A percentile compares a stretch with the other conserved stretches of the same genome.
Evolutionary conservation across 2,888 invertebrate genomes (phyloP).

Genomic region (Tetanocera ferruginea): DNA sequence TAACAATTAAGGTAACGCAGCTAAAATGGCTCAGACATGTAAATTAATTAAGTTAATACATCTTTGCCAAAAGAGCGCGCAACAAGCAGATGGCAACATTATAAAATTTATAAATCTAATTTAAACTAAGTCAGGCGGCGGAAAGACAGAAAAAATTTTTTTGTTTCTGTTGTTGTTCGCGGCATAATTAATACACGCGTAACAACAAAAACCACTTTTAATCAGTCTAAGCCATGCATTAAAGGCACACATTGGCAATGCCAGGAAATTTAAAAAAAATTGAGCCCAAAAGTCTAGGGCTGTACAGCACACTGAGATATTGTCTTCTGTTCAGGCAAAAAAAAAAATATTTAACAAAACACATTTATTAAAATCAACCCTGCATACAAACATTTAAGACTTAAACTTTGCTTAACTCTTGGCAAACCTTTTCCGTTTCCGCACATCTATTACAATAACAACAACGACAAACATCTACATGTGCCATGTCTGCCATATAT

Average conservation of each 20-base stretch:
- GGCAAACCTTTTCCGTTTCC: constrained; percentile 8
- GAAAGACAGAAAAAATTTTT: neutral
- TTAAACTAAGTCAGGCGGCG: neutral
- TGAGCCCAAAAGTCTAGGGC: neutral
- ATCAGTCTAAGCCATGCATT: constrained; percentile 10
- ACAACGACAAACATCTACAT: neutral
- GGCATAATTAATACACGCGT: neutral
- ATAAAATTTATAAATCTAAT: neutral
- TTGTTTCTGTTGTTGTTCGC: neutral
- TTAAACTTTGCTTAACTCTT: neutral
- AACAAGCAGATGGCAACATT: too few relatives aligned
- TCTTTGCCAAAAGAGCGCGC: neutral
- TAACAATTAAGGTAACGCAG: neutral
- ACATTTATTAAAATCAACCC: neutral
- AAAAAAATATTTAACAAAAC: neutral
- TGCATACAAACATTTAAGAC: neutral
- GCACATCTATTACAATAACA: constrained; percentile 6
- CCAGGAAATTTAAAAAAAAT: neutral
- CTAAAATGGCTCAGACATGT: constrained; percentile 8
- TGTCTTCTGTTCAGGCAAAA: neutral
- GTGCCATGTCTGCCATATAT: neutral
- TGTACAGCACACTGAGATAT: neutral
- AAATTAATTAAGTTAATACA: constrained; percentile 35
- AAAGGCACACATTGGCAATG: neutral
- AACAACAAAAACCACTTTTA: constrained; percentile 13